Percentiles rank a stretch among this genome's conserved stretches.
Conservation (phyloP, 2,888 invertebrate species). For the Romanomermis culicivorax region DNA sequence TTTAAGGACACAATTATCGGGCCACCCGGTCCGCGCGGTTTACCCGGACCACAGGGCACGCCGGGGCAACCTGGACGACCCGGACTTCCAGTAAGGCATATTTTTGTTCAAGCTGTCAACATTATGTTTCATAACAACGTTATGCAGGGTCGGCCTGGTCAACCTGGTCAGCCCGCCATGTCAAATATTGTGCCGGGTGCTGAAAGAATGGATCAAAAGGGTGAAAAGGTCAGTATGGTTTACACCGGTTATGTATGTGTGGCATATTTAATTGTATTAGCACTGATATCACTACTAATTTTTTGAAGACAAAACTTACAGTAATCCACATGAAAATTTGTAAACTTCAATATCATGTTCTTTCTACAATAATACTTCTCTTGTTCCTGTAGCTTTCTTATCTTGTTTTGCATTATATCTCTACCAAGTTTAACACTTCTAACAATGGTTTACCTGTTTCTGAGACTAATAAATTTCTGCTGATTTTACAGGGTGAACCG, state of each 20-base stretch:
- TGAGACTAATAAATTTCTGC: no score
- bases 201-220: conserved; percentile 1
- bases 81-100: conserved; percentile 10
- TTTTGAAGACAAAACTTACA: no score
- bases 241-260: neutral
- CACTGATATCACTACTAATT: no score
- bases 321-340: no score
- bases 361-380: no score
- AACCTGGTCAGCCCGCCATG: conserved; percentile 9
- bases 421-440: no score
- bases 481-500: neutral
- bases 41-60: conserved; percentile 6
- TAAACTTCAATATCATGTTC: no score
- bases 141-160: conserved; percentile 6
- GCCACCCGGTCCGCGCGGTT: conserved; percentile 6
- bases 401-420: no score
- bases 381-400: no score
- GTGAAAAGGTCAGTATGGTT: conserved; percentile 3
- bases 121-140: neutral
- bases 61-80: conserved; percentile 18
- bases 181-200: neutral
- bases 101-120: neutral
- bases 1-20: neutral
- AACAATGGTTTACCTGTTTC: no score
- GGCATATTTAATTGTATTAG: no score